Conservation (phyloP, 2,888 invertebrate genomes). For the Synergus laeviventris region DNA sequence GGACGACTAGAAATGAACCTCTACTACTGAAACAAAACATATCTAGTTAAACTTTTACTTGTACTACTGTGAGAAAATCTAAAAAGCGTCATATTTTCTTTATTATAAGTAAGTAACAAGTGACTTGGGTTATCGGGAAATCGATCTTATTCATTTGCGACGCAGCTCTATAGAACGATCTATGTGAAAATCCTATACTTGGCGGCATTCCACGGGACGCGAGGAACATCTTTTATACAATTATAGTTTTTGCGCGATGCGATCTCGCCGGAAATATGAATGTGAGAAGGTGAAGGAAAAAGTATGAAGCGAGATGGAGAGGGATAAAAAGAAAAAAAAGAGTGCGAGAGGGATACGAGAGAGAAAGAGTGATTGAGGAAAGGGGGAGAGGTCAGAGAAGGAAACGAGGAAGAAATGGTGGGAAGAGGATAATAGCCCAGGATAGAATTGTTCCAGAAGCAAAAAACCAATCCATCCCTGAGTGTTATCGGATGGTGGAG, state of each 20-base stretch:
- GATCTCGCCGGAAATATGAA: conserved; percentile 64
- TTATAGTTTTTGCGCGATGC: conserved; percentile 68
- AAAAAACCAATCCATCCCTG: conserved; percentile 71
- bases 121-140: background rate
- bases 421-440: conserved; percentile 65
- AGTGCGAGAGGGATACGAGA: conserved; percentile 47
- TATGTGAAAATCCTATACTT: conserved; percentile 43
- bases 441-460: conserved; percentile 70
- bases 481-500: conserved; percentile 70
- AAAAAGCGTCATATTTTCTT: background rate
- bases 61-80: background rate
- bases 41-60: no score
- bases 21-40: no score
- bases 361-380: conserved; percentile 58
- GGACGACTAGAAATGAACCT: no score
- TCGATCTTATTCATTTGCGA: background rate
- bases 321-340: conserved; percentile 46
- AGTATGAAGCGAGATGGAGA: conserved; percentile 42
- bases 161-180: conserved; percentile 1
- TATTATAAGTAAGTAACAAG: background rate
- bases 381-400: conserved; percentile 52
- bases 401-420: conserved; percentile 48
- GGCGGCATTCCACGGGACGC: conserved; percentile 48
- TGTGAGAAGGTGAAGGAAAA: conserved; percentile 51
- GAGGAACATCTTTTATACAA: conserved; percentile 69